Percentiles rank a stretch among this genome's conserved stretches.
These are phyloP conservation scores for Nasonia oneida DNA, from an alignment of 2,888 invertebrate species.

Conservation along the genomic window DNA sequence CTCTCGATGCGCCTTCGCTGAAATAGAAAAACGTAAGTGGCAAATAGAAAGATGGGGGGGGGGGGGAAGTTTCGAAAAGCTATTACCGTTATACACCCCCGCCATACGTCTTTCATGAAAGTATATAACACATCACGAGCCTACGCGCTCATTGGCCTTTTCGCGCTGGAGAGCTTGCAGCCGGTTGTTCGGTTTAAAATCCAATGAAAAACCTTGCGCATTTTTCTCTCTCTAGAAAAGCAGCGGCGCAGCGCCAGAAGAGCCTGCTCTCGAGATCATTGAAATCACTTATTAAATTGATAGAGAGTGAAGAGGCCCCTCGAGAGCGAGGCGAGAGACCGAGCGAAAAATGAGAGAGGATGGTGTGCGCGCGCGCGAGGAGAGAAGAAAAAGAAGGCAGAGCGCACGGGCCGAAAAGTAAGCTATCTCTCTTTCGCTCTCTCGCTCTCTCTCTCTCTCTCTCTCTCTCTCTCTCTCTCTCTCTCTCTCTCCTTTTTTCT, in stretches of 20 bases:
- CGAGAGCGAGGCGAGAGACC: constrained; percentile 31
- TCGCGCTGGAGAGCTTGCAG: background rate
- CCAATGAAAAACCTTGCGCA: background rate
- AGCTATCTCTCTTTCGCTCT: constrained; percentile 39
- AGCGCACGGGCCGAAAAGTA: constrained; percentile 51
- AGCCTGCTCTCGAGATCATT: constrained; percentile 53
- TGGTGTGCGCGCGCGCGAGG: background rate
- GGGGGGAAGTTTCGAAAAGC: background rate
- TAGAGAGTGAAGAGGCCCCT: constrained; percentile 55
- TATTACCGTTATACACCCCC: background rate
- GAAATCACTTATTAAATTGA: constrained; percentile 63
- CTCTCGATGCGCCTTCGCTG: constrained; percentile 20
- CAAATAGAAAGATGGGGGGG: background rate
- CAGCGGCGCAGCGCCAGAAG: background rate
- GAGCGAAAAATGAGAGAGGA: background rate
- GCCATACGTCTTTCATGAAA: background rate
- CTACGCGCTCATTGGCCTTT: too few species aligned
- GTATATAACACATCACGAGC: background rate
- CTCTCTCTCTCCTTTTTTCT: background rate
- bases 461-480: background rate
- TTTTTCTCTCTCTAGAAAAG: constrained; percentile 37
- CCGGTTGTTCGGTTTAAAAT: constrained; percentile 27
- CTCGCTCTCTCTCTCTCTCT: background rate
- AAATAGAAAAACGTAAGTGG: constrained; percentile 37
- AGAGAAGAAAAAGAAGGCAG: constrained; percentile 9